These are phyloP conservation scores for Condylura cristata DNA, from an alignment of 2,113 vertebrate genomes.

Conservation along the genomic window DNA sequence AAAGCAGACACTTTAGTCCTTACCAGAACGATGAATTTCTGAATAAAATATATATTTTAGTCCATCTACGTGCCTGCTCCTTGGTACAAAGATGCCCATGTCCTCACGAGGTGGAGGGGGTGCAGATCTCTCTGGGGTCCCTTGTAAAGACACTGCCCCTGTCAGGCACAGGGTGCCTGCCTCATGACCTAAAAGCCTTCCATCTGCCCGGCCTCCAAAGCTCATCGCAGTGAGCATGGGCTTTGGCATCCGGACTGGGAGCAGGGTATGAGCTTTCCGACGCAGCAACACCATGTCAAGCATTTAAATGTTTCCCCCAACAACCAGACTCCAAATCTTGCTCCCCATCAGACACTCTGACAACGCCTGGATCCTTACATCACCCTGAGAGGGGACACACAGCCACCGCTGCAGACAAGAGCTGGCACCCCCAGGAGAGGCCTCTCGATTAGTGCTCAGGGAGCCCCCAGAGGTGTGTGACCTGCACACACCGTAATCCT, in stretches of 20 bases:
- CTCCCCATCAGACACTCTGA: background rate
- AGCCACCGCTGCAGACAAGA: background rate
- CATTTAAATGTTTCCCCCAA: background rate
- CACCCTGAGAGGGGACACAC: background rate
- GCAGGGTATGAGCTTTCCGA: background rate
- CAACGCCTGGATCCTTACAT: background rate
- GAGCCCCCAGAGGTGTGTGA: background rate
- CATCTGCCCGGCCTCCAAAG: background rate
- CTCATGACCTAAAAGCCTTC: background rate
- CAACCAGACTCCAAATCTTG: background rate
- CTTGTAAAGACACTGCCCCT: background rate
- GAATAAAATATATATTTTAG: background rate
- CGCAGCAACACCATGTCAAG: background rate
- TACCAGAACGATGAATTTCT: conserved; percentile 7
- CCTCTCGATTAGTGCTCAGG: no score
- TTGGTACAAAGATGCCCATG: no score
- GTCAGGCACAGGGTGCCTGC: background rate
- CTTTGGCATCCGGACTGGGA: background rate
- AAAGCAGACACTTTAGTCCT: background rate
- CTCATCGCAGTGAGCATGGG: background rate
- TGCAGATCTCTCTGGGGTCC: background rate
- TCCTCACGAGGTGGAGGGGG: background rate
- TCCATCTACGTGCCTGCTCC: background rate
- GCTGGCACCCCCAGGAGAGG: background rate
- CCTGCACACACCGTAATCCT: background rate